Evolutionary conservation across 2,888 invertebrate species (phyloP).

Genomic region (Aphidoletes aphidimyza): DNA sequence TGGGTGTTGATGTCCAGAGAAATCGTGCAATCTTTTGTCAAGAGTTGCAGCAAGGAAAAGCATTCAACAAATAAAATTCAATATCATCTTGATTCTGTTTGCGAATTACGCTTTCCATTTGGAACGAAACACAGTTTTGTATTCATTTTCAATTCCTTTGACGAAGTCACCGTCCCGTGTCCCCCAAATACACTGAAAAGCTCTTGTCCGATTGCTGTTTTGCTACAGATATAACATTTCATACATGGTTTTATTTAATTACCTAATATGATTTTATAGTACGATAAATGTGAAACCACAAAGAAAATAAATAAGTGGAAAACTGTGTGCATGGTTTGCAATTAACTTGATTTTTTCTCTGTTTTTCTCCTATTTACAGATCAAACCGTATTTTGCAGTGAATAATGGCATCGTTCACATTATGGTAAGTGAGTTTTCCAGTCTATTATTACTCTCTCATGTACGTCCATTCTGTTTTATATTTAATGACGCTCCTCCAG

Average conservation of each 20-base stretch:
- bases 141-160: no score
- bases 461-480: no score
- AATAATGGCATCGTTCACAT: slow-evolving; percentile 55
- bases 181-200: background rate
- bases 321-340: background rate
- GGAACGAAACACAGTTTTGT: no score
- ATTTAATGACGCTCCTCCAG: background rate
- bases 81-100: no score
- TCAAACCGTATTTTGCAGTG: slow-evolving; percentile 8
- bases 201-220: background rate
- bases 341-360: background rate
- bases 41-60: no score
- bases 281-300: background rate
- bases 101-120: no score
- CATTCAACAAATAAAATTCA: no score
- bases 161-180: no score
- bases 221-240: no score
- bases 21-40: no score
- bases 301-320: background rate
- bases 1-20: no score
- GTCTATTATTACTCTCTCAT: background rate
- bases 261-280: slow-evolving; percentile 1
- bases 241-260: background rate
- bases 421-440: slow-evolving; percentile 52
- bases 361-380: background rate